These are phyloP conservation scores for Trochalopteron elliotii DNA, from an alignment of 2,113 vertebrate species.

Conservation along the genomic window DNA sequence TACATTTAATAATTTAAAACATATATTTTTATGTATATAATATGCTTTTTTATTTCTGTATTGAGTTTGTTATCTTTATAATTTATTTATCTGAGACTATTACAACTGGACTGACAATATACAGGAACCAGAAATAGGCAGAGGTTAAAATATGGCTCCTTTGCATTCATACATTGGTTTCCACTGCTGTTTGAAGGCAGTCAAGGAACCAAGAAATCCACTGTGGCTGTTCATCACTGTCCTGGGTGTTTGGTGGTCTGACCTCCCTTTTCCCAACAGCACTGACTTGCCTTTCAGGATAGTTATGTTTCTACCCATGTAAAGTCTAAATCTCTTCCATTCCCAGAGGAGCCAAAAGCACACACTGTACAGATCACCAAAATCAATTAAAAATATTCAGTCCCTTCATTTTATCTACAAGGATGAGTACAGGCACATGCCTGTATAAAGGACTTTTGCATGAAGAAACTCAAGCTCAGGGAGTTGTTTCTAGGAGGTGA, in stretches of 20 bases:
- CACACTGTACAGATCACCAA: neutral
- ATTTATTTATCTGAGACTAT: neutral
- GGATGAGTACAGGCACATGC: neutral
- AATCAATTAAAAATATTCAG: neutral
- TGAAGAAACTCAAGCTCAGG: neutral
- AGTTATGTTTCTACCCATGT: neutral
- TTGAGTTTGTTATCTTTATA: neutral
- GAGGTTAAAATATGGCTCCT: neutral
- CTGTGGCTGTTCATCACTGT: fast-evolving
- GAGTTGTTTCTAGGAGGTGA: neutral
- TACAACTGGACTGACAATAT: neutral
- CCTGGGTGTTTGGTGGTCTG: neutral
- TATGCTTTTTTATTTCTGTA: neutral
- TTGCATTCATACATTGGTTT: neutral
- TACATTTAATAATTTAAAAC: neutral
- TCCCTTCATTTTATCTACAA: neutral
- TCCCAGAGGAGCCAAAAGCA: neutral
- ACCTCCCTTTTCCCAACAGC: neutral
- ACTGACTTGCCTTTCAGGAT: neutral
- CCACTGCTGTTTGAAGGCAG: neutral
- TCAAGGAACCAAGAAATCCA: neutral
- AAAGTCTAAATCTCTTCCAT: neutral
- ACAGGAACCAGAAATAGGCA: neutral
- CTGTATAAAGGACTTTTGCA: neutral
- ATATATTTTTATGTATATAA: neutral